Evolutionary conservation across 2,113 vertebrate species (phyloP).

Genomic region (Euleptes europaea): DNA sequence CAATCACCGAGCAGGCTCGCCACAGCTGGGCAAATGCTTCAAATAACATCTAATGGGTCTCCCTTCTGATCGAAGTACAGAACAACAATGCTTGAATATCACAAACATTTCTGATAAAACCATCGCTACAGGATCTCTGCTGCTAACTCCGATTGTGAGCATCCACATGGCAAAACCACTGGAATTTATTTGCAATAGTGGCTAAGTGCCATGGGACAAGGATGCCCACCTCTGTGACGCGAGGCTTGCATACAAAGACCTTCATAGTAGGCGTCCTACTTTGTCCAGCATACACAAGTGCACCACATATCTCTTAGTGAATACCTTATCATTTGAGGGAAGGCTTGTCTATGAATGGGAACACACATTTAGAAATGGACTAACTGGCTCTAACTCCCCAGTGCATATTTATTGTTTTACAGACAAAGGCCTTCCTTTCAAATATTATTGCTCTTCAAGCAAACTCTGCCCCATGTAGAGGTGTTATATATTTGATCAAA

Average conservation of each 20-base stretch:
- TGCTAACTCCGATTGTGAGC: not conserved
- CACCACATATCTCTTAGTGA: not conserved
- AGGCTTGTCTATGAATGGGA: not conserved
- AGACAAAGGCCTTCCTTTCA: not conserved
- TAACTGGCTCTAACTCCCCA: not conserved
- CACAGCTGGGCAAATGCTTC: not conserved
- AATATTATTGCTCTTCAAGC: not conserved
- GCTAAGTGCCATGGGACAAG: not conserved
- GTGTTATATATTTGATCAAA: not conserved
- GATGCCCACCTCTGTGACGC: no score
- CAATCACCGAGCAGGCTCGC: not conserved
- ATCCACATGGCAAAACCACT: not conserved
- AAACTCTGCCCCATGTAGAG: not conserved
- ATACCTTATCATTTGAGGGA: not conserved
- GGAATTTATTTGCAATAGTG: not conserved
- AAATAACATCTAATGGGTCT: slow-evolving; percentile 1
- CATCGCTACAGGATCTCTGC: not conserved
- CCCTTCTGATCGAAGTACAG: not conserved
- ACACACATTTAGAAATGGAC: not conserved
- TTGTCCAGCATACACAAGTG: not conserved
- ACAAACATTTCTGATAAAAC: not conserved
- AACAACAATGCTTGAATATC: not conserved
- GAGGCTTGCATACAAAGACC: not conserved
- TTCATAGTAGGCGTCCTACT: not conserved
- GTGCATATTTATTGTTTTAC: not conserved